Percentiles rank a stretch among this genome's conserved stretches.
phyloP scores from a whole-genome alignment of 1,140 invertebrate genomes.

The Sinella curviseta region DNA sequence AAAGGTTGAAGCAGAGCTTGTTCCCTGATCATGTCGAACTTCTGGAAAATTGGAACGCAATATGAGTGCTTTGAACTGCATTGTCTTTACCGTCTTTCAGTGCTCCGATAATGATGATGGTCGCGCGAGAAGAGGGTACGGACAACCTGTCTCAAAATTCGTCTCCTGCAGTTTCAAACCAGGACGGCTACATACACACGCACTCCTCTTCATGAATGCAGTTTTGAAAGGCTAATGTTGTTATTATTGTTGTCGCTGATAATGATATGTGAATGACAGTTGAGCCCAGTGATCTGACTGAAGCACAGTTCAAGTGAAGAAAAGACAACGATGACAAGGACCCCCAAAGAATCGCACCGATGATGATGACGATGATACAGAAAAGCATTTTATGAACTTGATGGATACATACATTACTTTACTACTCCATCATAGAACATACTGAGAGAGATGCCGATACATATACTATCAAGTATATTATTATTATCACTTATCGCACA shows the following conservation, averaged over 20 bases:
- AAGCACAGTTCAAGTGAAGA: conserved; percentile 17
- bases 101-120: too few relatives aligned
- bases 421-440: background rate
- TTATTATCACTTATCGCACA: too few relatives aligned
- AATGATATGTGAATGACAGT: conserved; percentile 9
- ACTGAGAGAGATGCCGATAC: too few relatives aligned
- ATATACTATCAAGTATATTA: too few relatives aligned
- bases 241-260: background rate
- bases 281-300: conserved; percentile 15
- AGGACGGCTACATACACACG: background rate
- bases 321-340: conserved; percentile 9
- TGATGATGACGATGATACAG: background rate
- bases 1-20: too few relatives aligned
- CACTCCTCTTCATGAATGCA: too few relatives aligned
- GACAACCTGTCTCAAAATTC: background rate
- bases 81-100: too few relatives aligned
- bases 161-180: background rate
- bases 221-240: background rate
- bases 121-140: background rate
- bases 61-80: background rate
- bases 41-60: background rate
- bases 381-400: background rate
- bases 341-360: conserved; percentile 14
- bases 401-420: too few relatives aligned
- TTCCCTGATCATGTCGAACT: too few relatives aligned